phyloP scores from a whole-genome alignment of 2,888 invertebrate genomes.

The Tethea ocularis region DNA sequence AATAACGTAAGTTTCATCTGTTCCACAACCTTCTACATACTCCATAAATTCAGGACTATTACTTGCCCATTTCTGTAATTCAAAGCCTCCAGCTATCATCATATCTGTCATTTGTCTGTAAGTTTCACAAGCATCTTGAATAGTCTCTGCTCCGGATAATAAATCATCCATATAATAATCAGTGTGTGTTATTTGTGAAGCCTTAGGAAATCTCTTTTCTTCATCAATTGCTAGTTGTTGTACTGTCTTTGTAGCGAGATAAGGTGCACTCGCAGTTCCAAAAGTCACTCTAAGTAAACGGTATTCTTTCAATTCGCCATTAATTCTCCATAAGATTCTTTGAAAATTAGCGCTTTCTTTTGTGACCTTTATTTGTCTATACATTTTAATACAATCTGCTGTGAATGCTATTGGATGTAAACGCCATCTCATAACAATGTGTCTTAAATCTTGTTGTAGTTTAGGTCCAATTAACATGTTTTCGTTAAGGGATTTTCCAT shows the following conservation, averaged over 20 bases:
- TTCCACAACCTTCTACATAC: too few species aligned
- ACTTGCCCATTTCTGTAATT: too few species aligned
- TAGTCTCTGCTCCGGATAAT: slow-evolving; percentile 18
- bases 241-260: too few species aligned
- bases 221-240: too few species aligned
- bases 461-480: slow-evolving; percentile 16
- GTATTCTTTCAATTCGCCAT: too few species aligned
- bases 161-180: slow-evolving; percentile 25
- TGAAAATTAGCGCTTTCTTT: too few species aligned
- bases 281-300: too few species aligned
- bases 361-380: slow-evolving; percentile 9
- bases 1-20: too few species aligned
- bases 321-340: too few species aligned
- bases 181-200: not conserved
- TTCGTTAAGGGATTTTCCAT: slow-evolving; percentile 15
- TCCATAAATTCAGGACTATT: too few species aligned
- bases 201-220: not conserved
- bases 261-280: too few species aligned
- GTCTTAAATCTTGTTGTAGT: slow-evolving; percentile 15
- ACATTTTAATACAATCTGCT: slow-evolving; percentile 18
- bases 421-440: slow-evolving; percentile 18
- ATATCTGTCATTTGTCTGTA: slow-evolving; percentile 12
- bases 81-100: slow-evolving; percentile 17
- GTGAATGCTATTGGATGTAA: slow-evolving; percentile 14
- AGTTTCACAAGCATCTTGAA: slow-evolving; percentile 13